phyloP scores from a whole-genome alignment of 2,888 invertebrate species.

The Sisyra nigra region DNA sequence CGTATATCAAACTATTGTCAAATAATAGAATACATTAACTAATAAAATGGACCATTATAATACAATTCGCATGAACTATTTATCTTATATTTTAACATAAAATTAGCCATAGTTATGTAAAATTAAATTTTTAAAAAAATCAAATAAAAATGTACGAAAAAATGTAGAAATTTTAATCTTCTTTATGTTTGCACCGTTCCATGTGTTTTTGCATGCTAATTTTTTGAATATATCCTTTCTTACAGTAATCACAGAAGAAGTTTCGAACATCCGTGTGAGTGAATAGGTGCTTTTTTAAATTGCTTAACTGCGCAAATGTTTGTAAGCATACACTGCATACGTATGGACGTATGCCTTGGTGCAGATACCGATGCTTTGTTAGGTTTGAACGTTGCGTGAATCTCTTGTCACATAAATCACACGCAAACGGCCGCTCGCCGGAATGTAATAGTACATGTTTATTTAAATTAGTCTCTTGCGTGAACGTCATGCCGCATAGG shows the following conservation, averaged over 20 bases:
- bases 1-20: too few relatives aligned
- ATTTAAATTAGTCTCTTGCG: conserved; percentile 4
- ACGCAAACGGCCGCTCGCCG: conserved; percentile 7
- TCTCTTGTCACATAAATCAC: conserved; percentile 7
- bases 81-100: too few relatives aligned
- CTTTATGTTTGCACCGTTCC: conserved; percentile 2
- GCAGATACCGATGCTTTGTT: conserved; percentile 3
- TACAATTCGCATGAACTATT: too few relatives aligned
- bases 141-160: not conserved
- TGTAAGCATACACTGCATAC: not conserved
- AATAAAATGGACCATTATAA: too few relatives aligned
- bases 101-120: too few relatives aligned
- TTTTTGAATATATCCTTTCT: conserved; percentile 7
- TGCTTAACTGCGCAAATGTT: conserved; percentile 6
- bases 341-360: conserved; percentile 4
- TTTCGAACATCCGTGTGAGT: not conserved
- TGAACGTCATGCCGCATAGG: conserved; percentile 4
- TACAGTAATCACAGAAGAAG: conserved; percentile 7
- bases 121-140: not conserved
- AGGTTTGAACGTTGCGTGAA: conserved; percentile 5
- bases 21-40: too few relatives aligned
- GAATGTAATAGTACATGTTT: conserved; percentile 7
- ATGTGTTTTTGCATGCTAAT: conserved; percentile 8
- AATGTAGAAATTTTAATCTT: not conserved
- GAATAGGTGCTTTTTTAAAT: conserved; percentile 3